Evolutionary conservation across 2,797 vertebrate species (phyloP).

Genomic region (Coregonus sp.): DNA sequence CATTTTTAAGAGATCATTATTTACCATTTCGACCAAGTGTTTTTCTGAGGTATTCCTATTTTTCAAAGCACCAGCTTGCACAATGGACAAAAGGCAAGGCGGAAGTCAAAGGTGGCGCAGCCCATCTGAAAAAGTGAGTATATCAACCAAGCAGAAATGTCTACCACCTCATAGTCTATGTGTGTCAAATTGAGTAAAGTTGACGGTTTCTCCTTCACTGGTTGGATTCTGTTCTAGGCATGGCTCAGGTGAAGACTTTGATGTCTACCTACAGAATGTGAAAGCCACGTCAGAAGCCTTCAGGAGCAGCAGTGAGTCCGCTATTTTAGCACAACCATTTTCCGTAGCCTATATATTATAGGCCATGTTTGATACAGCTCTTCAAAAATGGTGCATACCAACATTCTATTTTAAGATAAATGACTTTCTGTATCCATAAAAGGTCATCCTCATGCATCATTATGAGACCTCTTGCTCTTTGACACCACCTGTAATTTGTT

Average conservation of each 20-base stretch:
- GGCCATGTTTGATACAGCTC: neutral
- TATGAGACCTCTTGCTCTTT: neutral
- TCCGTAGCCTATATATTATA: neutral
- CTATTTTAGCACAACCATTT: neutral
- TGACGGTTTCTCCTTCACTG: neutral
- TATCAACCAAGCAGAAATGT: neutral
- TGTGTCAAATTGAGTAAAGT: neutral
- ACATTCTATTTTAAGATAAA: neutral
- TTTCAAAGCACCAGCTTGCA: constrained; percentile 71
- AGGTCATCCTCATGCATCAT: neutral
- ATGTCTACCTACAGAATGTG: constrained; percentile 83
- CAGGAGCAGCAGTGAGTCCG: constrained; percentile 88
- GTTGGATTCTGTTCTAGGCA: constrained; percentile 65
- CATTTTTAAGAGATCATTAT: neutral
- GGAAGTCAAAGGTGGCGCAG: constrained; percentile 70
- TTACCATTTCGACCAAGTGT: neutral
- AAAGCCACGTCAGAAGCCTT: constrained; percentile 91
- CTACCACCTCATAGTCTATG: neutral
- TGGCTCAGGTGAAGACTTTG: constrained; percentile 83
- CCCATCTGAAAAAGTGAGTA: constrained; percentile 71
- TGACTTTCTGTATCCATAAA: neutral
- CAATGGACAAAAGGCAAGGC: constrained; percentile 75
- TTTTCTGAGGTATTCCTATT: constrained; percentile 46
- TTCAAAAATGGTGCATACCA: neutral
- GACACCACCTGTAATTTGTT: neutral